Evolutionary conservation across 2,113 vertebrate genomes (phyloP), one percentile per base, ranked within the genome.

Genomic region (Patagioenas fasciata): DNA sequence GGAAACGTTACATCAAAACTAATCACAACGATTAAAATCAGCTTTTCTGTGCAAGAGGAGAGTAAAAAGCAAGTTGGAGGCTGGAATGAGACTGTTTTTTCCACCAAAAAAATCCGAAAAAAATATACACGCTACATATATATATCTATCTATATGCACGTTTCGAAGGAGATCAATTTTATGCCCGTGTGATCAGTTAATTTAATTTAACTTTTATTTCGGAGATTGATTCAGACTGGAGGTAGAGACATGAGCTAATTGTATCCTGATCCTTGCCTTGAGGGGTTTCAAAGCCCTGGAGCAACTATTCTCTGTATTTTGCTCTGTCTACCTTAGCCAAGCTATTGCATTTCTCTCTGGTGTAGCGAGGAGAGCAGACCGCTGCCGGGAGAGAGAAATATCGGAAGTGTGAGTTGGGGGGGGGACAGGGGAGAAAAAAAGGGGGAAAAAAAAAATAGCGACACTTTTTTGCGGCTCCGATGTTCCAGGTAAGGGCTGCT

Each of bases 21-120:
- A 99, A 99, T 99, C 99, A 99, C 99, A 99, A 99, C 99, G 99
- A 99, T 99, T 99, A 99, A 99, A 99, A 99, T 99, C 99, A 99
- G 99, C 99, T 99, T 99, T 99, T 98, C 98, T 99, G 98, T 98
- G 98, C 98, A 98, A 99, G 98, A 98, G 98, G 97, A 98, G 98
- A 98, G 98, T 98, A 98, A 98, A 97, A 98, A 98, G 98, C 98
- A 99, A 99, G 98, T 99, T 99, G 98, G 98, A 98, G 98, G 98
- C 98, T 98, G 98, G 98, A 98, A 98, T 97, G 98, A 98, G 98
- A 97, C 97, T 98, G 98, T 98, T 98, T 98, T 98, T 97, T 97
- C 96, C 95, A 97, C 88, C 48, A 97, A 97, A 97, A 97, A 97
- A 96, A 87, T n/a, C 56, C 54, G 53, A 51, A 77, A 95, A 95